Evolutionary conservation across 2,113 vertebrate genomes (phyloP), one percentile per base, ranked within the genome.

Genomic region (Rhynchomys soricoides): DNA sequence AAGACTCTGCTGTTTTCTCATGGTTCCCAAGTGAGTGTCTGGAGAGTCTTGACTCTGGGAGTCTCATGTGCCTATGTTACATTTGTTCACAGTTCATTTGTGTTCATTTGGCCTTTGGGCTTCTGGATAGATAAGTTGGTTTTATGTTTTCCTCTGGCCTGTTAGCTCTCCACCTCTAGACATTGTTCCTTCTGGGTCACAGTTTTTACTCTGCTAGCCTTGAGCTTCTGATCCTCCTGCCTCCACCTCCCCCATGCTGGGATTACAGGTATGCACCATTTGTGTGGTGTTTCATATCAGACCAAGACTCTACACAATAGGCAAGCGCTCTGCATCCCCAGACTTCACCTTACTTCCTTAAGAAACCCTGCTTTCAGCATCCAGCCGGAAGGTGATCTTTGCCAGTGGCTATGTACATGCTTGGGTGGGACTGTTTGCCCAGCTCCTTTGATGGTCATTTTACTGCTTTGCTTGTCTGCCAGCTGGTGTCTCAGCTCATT

Each of bases 11-110:
- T 86, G 81, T 29, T 70, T 45, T 64, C 24, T 81, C 16, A 22
- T 68, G 52, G 78, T 66, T 50, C 52, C 85, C 29, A 45, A 52
- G 6, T 64, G 75, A 26, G 75, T 89, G 89, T 90, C 86, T 81
- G 82, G 24, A 31, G 66, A 43, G 50, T 16, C 70, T 95, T 70
- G 5, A 40, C 43, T 55, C 40, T 59, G 77, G 77, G 21, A 50
- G 1, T 78, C 85, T 71, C 71, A 22, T 3, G 2, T 24, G 43
- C 24, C n/a, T 50, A 3, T 29, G 7, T 7, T 5, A 13, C 70
- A 13, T 59, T 50, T 90, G 82, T 55, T 74, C 40, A 34, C 37
- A 3, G 64, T 8, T 26, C 59, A 62, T 22, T 59, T 22, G 59
- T 59, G 59, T 26, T 66, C 64, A 31, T 34, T 68, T 68, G 66